phyloP scores from a whole-genome alignment of 1,140 invertebrate genomes.

The Pinna nobilis region DNA sequence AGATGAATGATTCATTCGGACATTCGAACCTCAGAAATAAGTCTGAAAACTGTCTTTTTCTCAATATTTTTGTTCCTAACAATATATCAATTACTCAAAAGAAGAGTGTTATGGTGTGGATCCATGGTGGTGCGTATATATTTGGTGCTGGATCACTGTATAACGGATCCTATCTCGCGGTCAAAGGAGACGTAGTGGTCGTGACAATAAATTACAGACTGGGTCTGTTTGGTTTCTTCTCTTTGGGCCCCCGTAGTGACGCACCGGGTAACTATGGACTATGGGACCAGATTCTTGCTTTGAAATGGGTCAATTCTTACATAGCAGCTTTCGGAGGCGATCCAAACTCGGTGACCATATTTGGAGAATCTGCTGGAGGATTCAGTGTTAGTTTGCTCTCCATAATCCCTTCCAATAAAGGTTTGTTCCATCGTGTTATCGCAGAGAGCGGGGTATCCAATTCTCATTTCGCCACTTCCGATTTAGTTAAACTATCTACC shows the following conservation, averaged over 20 bases:
- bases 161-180: conserved; percentile 85
- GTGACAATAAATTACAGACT: conserved; percentile 86
- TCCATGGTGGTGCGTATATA: conserved; percentile 96
- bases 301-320: conserved; percentile 84
- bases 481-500: not conserved
- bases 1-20: conserved; percentile 75
- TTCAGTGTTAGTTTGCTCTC: conserved; percentile 41
- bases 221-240: conserved; percentile 81
- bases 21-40: conserved; percentile 66
- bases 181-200: conserved; percentile 86
- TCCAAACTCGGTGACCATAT: conserved; percentile 80
- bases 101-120: conserved; percentile 92
- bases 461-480: not conserved
- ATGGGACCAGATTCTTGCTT: conserved; percentile 81
- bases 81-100: conserved; percentile 55
- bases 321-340: conserved; percentile 85
- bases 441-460: conserved; percentile 45
- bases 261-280: conserved; percentile 66
- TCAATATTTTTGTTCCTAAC: conserved; percentile 88
- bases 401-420: conserved; percentile 47
- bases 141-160: conserved; percentile 91
- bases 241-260: conserved; percentile 78
- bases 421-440: conserved; percentile 48
- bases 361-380: conserved; percentile 80
- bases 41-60: conserved; percentile 95